These are phyloP conservation scores for Trachops cirrhosus DNA, from an alignment of 2,797 vertebrate genomes.

Conservation along the genomic window DNA sequence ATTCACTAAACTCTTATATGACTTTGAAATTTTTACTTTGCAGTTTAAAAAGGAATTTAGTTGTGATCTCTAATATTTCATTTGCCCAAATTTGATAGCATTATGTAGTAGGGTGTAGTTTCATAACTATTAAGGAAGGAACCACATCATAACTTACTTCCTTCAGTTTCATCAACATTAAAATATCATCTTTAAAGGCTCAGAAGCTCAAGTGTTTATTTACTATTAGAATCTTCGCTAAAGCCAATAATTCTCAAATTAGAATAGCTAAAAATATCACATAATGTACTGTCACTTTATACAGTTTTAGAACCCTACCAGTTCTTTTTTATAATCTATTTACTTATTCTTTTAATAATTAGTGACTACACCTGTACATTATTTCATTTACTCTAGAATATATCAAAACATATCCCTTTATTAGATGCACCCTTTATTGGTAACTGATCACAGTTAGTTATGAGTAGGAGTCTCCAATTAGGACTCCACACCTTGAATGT, in stretches of 20 bases:
- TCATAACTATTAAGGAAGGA: neutral
- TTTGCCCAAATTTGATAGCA: conserved; percentile 26
- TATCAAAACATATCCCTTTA: neutral
- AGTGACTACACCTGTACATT: neutral
- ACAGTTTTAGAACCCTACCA: neutral
- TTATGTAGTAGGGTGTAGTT: neutral
- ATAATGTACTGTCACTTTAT: neutral
- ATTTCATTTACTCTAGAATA: neutral
- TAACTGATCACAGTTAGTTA: neutral
- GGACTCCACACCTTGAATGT: neutral
- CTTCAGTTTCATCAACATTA: neutral
- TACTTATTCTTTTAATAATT: neutral
- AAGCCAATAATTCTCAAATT: neutral
- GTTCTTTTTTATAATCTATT: neutral
- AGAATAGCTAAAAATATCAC: neutral
- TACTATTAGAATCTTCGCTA: neutral
- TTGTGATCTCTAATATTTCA: neutral
- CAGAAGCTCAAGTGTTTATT: neutral
- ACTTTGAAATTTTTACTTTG: neutral
- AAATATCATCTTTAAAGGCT: neutral
- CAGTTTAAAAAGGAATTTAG: neutral
- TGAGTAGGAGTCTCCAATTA: neutral
- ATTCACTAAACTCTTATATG: conserved; percentile 12
- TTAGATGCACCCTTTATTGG: neutral
- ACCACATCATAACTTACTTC: neutral